Evolutionary conservation across 2,113 vertebrate genomes (phyloP).

Genomic region (Chaetura pelagica): DNA sequence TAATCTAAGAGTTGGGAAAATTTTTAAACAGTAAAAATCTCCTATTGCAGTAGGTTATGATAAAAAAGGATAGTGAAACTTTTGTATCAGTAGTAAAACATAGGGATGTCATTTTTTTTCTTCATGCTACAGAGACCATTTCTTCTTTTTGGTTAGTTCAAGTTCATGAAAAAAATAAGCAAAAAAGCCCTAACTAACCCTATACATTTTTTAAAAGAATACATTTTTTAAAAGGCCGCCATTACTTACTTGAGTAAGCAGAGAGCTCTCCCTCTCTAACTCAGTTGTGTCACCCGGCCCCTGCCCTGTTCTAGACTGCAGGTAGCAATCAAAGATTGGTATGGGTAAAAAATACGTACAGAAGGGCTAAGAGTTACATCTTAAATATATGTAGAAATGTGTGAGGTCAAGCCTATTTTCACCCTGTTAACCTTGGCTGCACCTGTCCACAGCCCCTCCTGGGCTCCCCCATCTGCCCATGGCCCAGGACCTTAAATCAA

Average conservation of each 20-base stretch:
- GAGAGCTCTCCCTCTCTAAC: not conserved
- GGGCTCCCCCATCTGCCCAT: fast-evolving
- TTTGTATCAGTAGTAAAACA: not conserved
- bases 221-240: not conserved
- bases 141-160: not conserved
- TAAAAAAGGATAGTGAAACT: not conserved
- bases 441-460: not conserved
- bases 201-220: not conserved
- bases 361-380: not conserved
- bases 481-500: not conserved
- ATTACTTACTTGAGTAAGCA: not conserved
- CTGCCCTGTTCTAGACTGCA: not conserved
- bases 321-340: not conserved
- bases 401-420: too few relatives aligned
- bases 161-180: not conserved
- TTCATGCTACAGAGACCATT: not conserved
- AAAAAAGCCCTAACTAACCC: not conserved
- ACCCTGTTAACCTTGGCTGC: too few relatives aligned
- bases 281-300: not conserved
- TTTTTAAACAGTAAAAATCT: not conserved
- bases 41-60: not conserved
- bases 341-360: not conserved
- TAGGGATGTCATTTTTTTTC: not conserved
- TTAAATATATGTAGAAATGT: not conserved
- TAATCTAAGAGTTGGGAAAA: not conserved